Conservation (phyloP, 2,888 invertebrate genomes). For the Archips crataeganus region DNA sequence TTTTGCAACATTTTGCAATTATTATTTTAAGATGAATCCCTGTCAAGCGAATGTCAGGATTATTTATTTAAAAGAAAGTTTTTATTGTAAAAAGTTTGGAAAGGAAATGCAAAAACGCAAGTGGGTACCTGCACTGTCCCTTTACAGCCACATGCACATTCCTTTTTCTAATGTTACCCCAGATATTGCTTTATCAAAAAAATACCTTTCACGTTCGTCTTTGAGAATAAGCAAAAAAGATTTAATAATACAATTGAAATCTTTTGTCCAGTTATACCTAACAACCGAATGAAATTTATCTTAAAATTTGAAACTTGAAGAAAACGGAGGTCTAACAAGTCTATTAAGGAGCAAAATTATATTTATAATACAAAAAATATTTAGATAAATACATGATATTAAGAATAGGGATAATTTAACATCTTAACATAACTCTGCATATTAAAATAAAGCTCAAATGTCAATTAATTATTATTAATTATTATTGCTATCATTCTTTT, state of each 20-base stretch:
- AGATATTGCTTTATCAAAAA: conserved; percentile 69
- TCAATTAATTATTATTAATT: too few relatives aligned
- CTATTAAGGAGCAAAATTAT: too few relatives aligned
- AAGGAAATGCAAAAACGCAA: conserved; percentile 84
- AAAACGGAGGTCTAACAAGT: not conserved
- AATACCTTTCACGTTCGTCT: conserved; percentile 68
- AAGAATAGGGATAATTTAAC: too few relatives aligned
- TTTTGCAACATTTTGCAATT: conserved; percentile 63
- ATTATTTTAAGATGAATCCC: conserved; percentile 82
- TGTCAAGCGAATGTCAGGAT: conserved; percentile 80
- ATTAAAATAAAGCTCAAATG: too few relatives aligned
- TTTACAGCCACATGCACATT: conserved; percentile 81
- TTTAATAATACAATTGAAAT: conserved; percentile 63
- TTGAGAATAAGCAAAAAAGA: conserved; percentile 61
- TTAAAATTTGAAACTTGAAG: not conserved
- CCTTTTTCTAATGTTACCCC: conserved; percentile 73
- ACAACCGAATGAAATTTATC: conserved; percentile 9
- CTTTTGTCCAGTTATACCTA: conserved; percentile 65
- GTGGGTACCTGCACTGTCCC: conserved; percentile 80
- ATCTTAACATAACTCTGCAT: too few relatives aligned
- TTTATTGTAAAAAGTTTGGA: conserved; percentile 83
- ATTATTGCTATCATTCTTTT: too few relatives aligned
- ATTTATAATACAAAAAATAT: too few relatives aligned
- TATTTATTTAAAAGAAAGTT: conserved; percentile 86
- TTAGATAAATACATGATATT: too few relatives aligned